Conservation (phyloP, 1,140 invertebrate genomes). For the Aphidius gifuensis region DNA sequence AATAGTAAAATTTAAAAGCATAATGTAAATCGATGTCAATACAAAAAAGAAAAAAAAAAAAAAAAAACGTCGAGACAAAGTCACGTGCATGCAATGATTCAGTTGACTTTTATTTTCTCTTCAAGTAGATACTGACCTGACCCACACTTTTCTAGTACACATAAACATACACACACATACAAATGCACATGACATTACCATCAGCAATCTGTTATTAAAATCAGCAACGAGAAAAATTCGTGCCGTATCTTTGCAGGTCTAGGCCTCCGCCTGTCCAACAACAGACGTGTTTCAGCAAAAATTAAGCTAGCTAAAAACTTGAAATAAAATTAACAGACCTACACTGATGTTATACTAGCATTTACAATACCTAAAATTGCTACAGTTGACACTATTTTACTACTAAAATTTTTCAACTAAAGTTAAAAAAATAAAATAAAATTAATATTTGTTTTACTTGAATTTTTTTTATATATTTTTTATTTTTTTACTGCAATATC, state of each 20-base stretch:
- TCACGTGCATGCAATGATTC: slow-evolving; percentile 54
- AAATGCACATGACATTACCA: slow-evolving; percentile 21
- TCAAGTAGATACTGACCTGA: slow-evolving; percentile 11
- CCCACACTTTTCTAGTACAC: neutral
- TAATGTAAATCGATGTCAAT: slow-evolving; percentile 5
- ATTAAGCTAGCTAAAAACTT: slow-evolving; percentile 49
- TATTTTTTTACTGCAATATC: neutral
- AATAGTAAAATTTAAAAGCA: neutral
- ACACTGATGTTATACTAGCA: too few relatives aligned
- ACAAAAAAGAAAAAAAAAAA: slow-evolving; percentile 10
- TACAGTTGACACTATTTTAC: too few relatives aligned
- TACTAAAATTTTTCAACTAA: too few relatives aligned
- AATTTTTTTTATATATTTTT: too few relatives aligned
- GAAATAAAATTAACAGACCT: slow-evolving; percentile 40
- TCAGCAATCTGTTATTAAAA: slow-evolving; percentile 55
- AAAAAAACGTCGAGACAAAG: slow-evolving; percentile 27
- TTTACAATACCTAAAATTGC: too few relatives aligned
- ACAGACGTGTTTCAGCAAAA: slow-evolving; percentile 53
- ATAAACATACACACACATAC: too few relatives aligned
- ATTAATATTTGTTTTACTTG: too few relatives aligned
- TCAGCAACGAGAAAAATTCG: slow-evolving; percentile 56
- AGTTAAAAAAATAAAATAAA: too few relatives aligned
- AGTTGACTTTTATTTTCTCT: slow-evolving; percentile 19
- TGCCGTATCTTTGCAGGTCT: slow-evolving; percentile 49
- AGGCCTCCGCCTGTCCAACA: slow-evolving; percentile 23